Evolutionary conservation across 2,888 invertebrate genomes (phyloP), one percentile per base, ranked within the genome.

Genomic region (Pseudococcus longispinus): DNA sequence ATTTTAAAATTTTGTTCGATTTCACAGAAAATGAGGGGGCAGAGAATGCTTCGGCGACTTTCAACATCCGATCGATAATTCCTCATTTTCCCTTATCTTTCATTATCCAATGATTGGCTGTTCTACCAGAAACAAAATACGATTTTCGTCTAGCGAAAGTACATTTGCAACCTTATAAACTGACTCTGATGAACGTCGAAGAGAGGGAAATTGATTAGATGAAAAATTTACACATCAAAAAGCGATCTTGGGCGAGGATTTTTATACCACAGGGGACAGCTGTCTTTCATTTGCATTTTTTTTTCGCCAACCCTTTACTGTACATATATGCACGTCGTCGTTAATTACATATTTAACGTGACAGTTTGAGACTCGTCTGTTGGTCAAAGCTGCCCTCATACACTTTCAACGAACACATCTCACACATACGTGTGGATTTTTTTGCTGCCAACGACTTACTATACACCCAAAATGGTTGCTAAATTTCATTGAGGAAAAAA

Each of bases 281-380:
- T 42, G 77, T 80, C 77, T 80, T 80, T 80, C 77, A 80, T 80
- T 80, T 80, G 77, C 42, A 74, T 80, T 80, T 80, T 80, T 77
- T 80, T 80, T 80, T 60, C 23, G 1, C 23, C 77, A 80, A 80
- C 77, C 77, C 77, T 80, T 80, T 42, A 23, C 60, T 23, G 8
- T 23, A 20, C 42, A 42, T 37, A 23, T 60, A 15, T 60, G 23
- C 23, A 23, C 60, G 60, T 60, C 55, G 55, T 55, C 70, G 70
- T 70, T 70, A 70, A 70, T 70, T 26, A 70, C 70, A 29, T 29
- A 70, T 70, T 70, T 70, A 70, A 70, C 70, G 70, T 29, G 70
- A 70, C 70, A 70, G 70, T 70, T 70, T 26, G 70, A 70, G 29
- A 70, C 70, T 29, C 70, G 60, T 60, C 70, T 70, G 70, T 70